These are phyloP conservation scores for Prosopocoilus inquinatus DNA, from an alignment of 2,888 invertebrate genomes.

Conservation along the genomic window DNA sequence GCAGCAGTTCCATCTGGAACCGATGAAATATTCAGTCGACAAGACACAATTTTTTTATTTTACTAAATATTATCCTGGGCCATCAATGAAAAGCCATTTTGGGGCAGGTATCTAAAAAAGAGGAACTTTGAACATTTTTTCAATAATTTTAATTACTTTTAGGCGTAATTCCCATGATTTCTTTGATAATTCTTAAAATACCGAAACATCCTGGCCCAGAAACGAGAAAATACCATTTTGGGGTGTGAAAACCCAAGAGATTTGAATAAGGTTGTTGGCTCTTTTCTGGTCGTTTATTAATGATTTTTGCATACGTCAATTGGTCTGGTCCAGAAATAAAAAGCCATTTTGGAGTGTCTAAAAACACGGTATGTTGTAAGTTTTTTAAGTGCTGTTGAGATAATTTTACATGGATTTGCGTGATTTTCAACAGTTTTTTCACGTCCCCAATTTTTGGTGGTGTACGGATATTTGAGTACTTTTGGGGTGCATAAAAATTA, in stretches of 20 bases:
- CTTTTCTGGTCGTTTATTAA: too few species aligned
- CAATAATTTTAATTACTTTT: slow-evolving; percentile 1
- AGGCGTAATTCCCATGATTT: not conserved
- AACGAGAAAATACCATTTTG: too few species aligned
- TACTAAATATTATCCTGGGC: not conserved
- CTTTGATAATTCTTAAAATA: not conserved
- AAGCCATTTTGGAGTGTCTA: not conserved
- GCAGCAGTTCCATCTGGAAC: slow-evolving; percentile 36
- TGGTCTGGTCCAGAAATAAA: not conserved
- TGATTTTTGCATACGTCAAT: not conserved
- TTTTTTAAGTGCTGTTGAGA: too few species aligned
- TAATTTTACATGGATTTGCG: too few species aligned
- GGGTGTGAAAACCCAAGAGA: too few species aligned
- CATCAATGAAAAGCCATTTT: not conserved
- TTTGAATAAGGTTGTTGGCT: too few species aligned
- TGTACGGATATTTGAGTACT: too few species aligned
- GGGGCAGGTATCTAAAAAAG: slow-evolving; percentile 28
- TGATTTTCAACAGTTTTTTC: too few species aligned
- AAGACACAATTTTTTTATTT: slow-evolving; percentile 1
- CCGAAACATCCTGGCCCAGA: not conserved
- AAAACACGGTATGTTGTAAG: too few species aligned
- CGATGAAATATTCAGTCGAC: not conserved
- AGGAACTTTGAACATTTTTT: not conserved
- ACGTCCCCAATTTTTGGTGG: too few species aligned
- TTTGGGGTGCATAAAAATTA: too few species aligned